A percentile compares a stretch with the other conserved stretches of the same genome.
These are phyloP conservation scores for Octodon degus DNA, from an alignment of 2,113 vertebrate species.

Conservation along the genomic window DNA sequence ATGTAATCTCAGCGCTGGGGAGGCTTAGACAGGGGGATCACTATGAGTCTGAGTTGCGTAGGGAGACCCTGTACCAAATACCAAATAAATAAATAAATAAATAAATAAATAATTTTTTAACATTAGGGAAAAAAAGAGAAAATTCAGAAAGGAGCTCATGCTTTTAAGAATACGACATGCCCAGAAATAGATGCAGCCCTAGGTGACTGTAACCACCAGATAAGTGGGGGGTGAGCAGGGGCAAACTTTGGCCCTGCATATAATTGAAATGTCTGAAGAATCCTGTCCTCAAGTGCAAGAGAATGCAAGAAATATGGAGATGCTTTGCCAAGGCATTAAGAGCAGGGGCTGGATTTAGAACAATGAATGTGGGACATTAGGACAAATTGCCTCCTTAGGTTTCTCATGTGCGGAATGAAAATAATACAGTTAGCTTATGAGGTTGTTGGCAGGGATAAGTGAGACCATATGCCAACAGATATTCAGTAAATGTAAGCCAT, in stretches of 20 bases:
- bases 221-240: not conserved
- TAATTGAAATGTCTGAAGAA: not conserved
- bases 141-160: not conserved
- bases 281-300: not conserved
- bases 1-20: too few relatives aligned
- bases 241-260: not conserved
- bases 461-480: conserved; percentile 23
- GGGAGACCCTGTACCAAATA: too few relatives aligned
- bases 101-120: too few relatives aligned
- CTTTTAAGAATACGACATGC: not conserved
- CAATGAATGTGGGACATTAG: not conserved
- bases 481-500: conserved; percentile 21
- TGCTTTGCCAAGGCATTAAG: not conserved
- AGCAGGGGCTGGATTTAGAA: not conserved
- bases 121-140: not conserved
- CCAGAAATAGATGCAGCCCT: not conserved
- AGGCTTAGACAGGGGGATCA: too few relatives aligned
- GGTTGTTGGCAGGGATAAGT: conserved; percentile 20
- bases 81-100: too few relatives aligned
- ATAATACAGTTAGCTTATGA: not conserved
- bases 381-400: not conserved
- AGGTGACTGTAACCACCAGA: not conserved
- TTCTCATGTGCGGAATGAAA: conserved; percentile 37
- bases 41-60: too few relatives aligned
- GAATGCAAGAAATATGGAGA: not conserved